Evolutionary conservation across 2,797 vertebrate species (phyloP).

Genomic region (Loriculus beryllinus): DNA sequence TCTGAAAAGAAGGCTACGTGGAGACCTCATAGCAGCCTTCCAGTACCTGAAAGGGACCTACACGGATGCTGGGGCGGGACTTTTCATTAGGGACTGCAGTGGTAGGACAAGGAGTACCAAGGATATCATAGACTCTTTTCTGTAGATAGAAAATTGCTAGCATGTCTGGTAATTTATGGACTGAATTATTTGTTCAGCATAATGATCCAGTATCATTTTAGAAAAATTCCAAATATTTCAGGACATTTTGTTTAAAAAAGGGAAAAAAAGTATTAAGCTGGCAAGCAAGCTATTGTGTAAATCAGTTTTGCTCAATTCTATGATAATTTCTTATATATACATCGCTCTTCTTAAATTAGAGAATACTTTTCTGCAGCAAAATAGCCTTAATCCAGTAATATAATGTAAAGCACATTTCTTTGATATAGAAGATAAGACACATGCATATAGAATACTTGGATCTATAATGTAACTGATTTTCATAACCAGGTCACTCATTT

Average conservation of each 20-base stretch:
- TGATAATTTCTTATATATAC: not conserved
- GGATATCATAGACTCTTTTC: not conserved
- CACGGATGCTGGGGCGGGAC: not conserved
- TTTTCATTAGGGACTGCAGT: not conserved
- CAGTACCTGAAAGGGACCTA: not conserved
- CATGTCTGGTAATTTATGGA: not conserved
- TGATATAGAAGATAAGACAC: not conserved
- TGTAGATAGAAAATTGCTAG: not conserved
- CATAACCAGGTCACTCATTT: slow-evolving; percentile 35
- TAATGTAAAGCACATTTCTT: not conserved
- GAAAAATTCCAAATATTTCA: not conserved
- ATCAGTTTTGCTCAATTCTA: not conserved
- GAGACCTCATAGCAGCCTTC: not conserved
- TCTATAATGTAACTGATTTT: not conserved
- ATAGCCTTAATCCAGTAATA: not conserved
- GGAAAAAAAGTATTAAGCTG: not conserved
- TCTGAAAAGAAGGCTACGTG: not conserved
- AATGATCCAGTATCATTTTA: not conserved
- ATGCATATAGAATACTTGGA: not conserved
- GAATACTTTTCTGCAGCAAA: not conserved
- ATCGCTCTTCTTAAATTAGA: not conserved
- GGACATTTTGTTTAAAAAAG: not conserved
- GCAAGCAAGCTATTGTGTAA: not conserved
- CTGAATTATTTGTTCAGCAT: not conserved
- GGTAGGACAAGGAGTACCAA: not conserved